Evolutionary conservation across 1,140 invertebrate species (phyloP).

Genomic region (Phthorimaea operculella): DNA sequence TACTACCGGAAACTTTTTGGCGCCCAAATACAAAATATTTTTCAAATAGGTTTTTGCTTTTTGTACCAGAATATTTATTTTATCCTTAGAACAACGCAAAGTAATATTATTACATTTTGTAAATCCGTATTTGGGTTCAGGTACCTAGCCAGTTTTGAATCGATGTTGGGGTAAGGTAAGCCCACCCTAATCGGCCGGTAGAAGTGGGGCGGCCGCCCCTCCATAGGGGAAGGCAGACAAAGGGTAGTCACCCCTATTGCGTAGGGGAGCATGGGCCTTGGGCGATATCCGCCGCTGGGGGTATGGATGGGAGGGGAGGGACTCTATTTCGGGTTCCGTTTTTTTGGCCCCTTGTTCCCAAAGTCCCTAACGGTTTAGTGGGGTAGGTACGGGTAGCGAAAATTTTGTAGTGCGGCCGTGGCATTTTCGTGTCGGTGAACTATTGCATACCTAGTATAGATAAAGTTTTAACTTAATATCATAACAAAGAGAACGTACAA

Average conservation of each 20-base stretch:
- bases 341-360: constrained; percentile 24
- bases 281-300: constrained; percentile 39
- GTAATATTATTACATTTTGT: constrained; percentile 23
- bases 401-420: too few species aligned
- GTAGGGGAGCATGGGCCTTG: constrained; percentile 53
- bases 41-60: background rate
- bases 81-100: background rate
- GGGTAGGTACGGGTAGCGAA: too few species aligned
- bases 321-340: constrained; percentile 50
- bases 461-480: too few species aligned
- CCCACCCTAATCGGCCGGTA: constrained; percentile 41
- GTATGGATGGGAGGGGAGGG: constrained; percentile 22
- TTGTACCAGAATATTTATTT: background rate
- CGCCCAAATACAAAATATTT: constrained; percentile 2
- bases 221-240: constrained; percentile 57
- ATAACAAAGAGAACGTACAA: too few species aligned
- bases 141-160: constrained; percentile 44
- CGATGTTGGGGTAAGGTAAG: constrained; percentile 33
- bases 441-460: too few species aligned
- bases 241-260: constrained; percentile 60
- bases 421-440: too few species aligned
- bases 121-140: constrained; percentile 22
- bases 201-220: constrained; percentile 60
- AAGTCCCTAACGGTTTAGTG: too few species aligned
- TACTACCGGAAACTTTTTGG: constrained; percentile 10